A percentile compares a stretch with the other conserved stretches of the same genome.
Conservation (phyloP, 1,140 invertebrate genomes). For the Phthorimaea operculella region DNA sequence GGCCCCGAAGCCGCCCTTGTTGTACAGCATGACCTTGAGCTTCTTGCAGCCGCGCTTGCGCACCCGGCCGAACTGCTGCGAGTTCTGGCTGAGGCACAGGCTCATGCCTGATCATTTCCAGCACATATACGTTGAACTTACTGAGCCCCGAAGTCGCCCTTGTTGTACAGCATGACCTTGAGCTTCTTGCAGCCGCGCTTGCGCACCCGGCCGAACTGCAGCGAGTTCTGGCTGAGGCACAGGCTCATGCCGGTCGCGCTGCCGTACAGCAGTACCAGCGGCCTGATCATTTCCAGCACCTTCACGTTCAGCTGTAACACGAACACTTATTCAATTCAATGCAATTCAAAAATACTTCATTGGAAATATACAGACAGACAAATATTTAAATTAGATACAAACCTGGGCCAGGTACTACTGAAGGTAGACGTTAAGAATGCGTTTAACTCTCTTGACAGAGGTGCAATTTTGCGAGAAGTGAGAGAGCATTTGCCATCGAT, state of each 20-base stretch:
- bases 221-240: conserved; percentile 41
- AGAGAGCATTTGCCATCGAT: no score
- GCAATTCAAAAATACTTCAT: no score
- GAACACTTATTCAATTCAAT: not conserved
- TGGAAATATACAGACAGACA: not conserved
- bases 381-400: not conserved
- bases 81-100: conserved; percentile 53
- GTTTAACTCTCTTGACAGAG: no score
- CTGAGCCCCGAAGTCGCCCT: conserved; percentile 23
- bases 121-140: conserved; percentile 17
- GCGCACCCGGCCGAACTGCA: conserved; percentile 55
- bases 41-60: conserved; percentile 49
- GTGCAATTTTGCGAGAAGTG: no score
- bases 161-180: conserved; percentile 37
- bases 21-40: conserved; percentile 55
- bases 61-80: conserved; percentile 53
- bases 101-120: no score
- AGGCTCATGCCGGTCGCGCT: conserved; percentile 48
- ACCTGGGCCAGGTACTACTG: no score
- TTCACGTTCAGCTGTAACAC: conserved; percentile 44
- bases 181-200: conserved; percentile 50
- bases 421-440: no score
- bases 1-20: conserved; percentile 52
- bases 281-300: conserved; percentile 45
- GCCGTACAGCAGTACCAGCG: conserved; percentile 45